phyloP scores from a whole-genome alignment of 2,113 vertebrate species.

The Eptatretus burgeri region DNA sequence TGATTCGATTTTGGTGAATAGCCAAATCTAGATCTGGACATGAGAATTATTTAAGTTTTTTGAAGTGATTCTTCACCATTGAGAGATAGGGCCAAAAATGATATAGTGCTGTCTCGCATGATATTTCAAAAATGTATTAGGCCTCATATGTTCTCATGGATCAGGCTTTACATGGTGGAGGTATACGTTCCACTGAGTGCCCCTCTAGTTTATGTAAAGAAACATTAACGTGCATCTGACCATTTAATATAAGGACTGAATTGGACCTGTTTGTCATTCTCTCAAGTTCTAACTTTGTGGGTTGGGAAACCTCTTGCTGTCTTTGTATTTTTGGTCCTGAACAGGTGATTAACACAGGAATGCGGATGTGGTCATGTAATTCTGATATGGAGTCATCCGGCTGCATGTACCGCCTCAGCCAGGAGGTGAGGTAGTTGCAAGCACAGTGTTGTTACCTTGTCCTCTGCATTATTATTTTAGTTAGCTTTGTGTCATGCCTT shows the following conservation, averaged over 20 bases:
- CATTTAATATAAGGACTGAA: neutral
- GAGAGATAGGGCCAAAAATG: too few species aligned
- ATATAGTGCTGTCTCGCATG: too few species aligned
- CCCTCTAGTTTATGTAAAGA: neutral
- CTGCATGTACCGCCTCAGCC: slow-evolving; percentile 70
- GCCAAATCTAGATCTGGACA: too few species aligned
- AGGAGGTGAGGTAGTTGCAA: slow-evolving; percentile 39
- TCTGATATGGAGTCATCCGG: slow-evolving; percentile 68
- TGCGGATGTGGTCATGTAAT: slow-evolving; percentile 82
- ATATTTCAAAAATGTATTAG: too few species aligned
- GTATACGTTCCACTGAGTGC: neutral
- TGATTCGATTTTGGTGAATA: too few species aligned
- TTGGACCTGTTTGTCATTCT: neutral
- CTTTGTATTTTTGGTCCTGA: neutral
- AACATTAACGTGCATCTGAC: neutral
- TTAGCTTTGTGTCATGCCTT: too few species aligned
- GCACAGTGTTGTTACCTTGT: neutral
- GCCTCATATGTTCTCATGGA: too few species aligned
- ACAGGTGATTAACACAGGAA: slow-evolving; percentile 80
- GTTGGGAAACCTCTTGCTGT: neutral
- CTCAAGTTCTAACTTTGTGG: neutral
- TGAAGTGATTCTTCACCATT: too few species aligned
- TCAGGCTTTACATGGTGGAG: neutral
- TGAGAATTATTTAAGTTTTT: too few species aligned
- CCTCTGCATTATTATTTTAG: too few species aligned